Base-by-base conservation (phyloP, 1,140 invertebrate genomes). In the Lordiphosa stackelbergi region DNA sequence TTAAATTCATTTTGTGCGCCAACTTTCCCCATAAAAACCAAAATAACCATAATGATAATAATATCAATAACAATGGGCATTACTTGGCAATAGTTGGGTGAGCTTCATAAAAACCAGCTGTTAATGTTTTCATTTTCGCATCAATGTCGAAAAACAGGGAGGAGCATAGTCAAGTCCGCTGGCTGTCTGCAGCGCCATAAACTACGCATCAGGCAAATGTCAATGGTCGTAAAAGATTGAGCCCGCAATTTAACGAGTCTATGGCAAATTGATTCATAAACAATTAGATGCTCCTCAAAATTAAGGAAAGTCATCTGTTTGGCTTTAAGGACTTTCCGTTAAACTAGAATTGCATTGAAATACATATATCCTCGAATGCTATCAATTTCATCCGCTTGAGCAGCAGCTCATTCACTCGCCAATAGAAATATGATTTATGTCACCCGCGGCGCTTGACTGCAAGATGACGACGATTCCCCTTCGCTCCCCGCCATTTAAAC, bases 401-500 rank as follows among this genome's bases (percentile, higher is more conserved):
- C 42, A 59, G 42, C 43, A 28, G 53, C 66, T 43, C 49, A 47
- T 19, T 19, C 19, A 19, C 19, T 19, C 19, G 19, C 19, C 19
- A 19, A 19, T 19, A 10, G 72, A 69, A 81, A 77, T 83, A 84
- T 83, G 77, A 81, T 81, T 81, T 81, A 83, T 81, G 65, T 65
- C 69, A 57, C 72, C 77, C 35, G 53, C 42, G 56, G 77, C 72
- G 36, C 53, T 65, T 48, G 54, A 55, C 63, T 63, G n/a, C 55
- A 55, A 40, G 48, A 12, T 56, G 42, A 34, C 28, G 40, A 42
- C 9, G 43, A 19, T 7, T 16, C 11, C 16, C 12, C 9, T 49
- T 36, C 37, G 31, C 16, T 3, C 19, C 38, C 12, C 11, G 37
- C 60, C 66, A 58, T 52, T 77, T 73, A 61, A 83, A 77, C 73